Evolutionary conservation across 2,113 vertebrate genomes (phyloP).

Genomic region (Caretta caretta): DNA sequence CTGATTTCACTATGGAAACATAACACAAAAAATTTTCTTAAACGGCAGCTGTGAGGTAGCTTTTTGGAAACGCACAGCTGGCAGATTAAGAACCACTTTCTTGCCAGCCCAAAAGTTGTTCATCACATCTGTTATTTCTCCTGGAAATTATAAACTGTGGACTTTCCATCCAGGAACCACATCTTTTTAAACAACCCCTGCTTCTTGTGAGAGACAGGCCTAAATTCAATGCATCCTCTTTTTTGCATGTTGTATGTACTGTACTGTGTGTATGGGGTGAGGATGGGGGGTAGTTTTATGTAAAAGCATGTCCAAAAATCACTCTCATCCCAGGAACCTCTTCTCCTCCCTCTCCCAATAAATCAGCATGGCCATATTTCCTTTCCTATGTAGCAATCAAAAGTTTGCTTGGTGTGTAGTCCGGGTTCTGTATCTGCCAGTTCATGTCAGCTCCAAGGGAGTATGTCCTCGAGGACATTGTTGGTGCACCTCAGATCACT

Average conservation of each 20-base stretch:
- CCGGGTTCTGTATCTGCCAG: accelerated
- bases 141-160: neutral
- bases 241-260: neutral
- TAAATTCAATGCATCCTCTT: neutral
- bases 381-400: neutral
- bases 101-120: neutral
- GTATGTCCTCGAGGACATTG: accelerated
- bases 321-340: neutral
- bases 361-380: neutral
- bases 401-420: neutral
- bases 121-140: neutral
- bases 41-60: neutral
- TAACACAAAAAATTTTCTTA: neutral
- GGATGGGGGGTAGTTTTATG: too few relatives aligned
- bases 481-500: neutral
- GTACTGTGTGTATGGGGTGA: too few relatives aligned
- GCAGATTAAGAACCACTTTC: neutral
- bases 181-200: neutral
- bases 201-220: neutral
- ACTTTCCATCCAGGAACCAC: neutral
- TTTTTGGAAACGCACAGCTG: neutral
- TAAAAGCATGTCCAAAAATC: neutral
- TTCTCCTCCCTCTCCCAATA: neutral
- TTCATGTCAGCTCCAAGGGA: neutral
- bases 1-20: neutral